Base-by-base conservation (phyloP, 2,113 vertebrate genomes). In the Pangasianodon gigas region DNA sequence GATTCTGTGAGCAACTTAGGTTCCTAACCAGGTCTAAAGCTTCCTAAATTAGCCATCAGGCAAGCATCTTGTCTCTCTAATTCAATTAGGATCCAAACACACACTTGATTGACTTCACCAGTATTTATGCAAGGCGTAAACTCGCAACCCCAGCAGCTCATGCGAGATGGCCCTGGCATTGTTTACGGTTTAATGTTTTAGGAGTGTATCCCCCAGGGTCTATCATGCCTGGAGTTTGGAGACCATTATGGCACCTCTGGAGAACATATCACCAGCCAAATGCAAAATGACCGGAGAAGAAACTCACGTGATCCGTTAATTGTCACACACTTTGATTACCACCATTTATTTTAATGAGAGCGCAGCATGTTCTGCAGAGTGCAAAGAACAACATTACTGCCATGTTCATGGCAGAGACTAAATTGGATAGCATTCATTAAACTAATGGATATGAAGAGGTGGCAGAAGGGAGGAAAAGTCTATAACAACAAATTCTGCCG, bases 271-370 rank as follows among this genome's bases (percentile, higher is more conserved):
- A 37, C 52, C 84, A 69, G 60, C 58, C 37, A 86, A 89, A 89
- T 37, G 24, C 4, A 46, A 81, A 84, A 86, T 89, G 84, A 89
- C 84, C 84, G 24, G 84, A 80, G 84, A 81, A 56, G 62, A 90
- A 92, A 92, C 91, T 90, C 86, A 91, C 75, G 41, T 93, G 94
- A 95, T 93, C 92, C 91, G 92, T 92, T 96, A 96, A 96, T 95
- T 95, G 95, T 94, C 92, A 92, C 91, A 90, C 94, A 94, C 93
- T 95, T 95, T 96, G 95, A 96, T 95, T 95, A 95, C 93, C 26
- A 77, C 92, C 94, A 95, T 95, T 93, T 94, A 94, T 95, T 96
- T 96, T 96, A 96, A 96, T 96, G 95, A 95, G 94, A 91, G 93
- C 93, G 89, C 92, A 93, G 93, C 88, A 91, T 84, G 88, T 79